phyloP scores from a whole-genome alignment of 2,113 vertebrate genomes.

The Vidua macroura region DNA sequence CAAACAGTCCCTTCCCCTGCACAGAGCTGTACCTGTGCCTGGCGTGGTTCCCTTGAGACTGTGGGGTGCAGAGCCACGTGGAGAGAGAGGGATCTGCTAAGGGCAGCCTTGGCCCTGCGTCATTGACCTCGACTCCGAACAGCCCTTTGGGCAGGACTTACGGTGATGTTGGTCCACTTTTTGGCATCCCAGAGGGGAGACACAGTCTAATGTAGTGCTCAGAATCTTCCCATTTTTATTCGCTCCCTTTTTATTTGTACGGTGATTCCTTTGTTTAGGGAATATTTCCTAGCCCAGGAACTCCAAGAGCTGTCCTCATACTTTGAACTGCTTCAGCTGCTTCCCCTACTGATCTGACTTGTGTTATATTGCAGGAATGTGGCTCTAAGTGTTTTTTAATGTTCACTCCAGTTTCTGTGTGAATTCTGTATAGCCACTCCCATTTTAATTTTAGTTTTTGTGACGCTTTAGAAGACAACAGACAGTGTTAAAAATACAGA shows the following conservation, averaged over 20 bases:
- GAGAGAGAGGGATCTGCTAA: not conserved
- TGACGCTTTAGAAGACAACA: not conserved
- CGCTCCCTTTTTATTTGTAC: not conserved
- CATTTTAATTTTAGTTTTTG: not conserved
- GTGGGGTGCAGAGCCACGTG: not conserved
- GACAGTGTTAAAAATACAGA: not conserved
- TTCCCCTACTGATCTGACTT: not conserved
- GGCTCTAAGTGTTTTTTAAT: not conserved
- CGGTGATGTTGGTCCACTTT: not conserved
- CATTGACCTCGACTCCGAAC: accelerated
- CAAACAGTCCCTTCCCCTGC: not conserved
- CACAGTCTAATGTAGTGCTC: not conserved
- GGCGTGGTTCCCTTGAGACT: not conserved
- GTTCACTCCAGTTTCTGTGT: not conserved
- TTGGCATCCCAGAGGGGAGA: not conserved
- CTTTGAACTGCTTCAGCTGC: not conserved
- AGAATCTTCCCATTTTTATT: not conserved
- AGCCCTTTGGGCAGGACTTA: not conserved
- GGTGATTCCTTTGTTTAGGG: not conserved
- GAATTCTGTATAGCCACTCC: not conserved
- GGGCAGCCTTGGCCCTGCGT: not conserved
- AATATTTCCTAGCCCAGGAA: not conserved
- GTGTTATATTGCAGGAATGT: not conserved
- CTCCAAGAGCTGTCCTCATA: not conserved
- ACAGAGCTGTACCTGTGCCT: not conserved